Evolutionary conservation across 2,888 invertebrate species (phyloP).

Genomic region (Monoplex corrugatus): DNA sequence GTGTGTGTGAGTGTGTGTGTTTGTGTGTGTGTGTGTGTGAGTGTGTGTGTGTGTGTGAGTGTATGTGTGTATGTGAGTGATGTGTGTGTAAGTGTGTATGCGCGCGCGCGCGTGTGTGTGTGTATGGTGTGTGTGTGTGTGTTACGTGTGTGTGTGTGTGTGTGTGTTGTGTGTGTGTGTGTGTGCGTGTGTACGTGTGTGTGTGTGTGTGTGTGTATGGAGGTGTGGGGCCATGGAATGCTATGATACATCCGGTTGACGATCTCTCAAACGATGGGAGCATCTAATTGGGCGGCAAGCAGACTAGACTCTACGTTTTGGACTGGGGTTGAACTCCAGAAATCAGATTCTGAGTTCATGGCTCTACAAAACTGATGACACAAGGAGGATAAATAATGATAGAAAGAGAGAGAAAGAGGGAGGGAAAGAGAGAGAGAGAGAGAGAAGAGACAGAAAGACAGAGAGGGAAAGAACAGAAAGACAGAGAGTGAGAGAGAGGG

Average conservation of each 20-base stretch:
- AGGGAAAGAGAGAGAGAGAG: not conserved
- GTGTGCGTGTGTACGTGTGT: too few relatives aligned
- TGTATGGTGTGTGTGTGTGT: not conserved
- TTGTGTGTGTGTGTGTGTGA: not conserved
- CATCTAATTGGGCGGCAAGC: not conserved
- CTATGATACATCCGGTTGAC: not conserved
- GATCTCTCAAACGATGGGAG: not conserved
- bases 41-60: not conserved
- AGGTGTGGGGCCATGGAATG: too few relatives aligned
- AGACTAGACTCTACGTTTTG: too few relatives aligned
- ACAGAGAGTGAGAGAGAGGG: not conserved
- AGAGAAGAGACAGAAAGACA: not conserved
- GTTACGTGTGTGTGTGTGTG: not conserved
- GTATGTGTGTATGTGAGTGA: not conserved
- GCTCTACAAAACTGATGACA: too few relatives aligned
- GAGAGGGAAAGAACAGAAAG: not conserved
- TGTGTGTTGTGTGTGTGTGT: too few relatives aligned
- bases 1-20: not conserved
- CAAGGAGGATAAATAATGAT: not conserved
- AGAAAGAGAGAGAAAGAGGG: not conserved
- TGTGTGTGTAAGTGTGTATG: conserved; percentile 1
- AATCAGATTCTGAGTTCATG: too few relatives aligned
- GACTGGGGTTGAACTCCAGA: too few relatives aligned
- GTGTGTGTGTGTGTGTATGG: too few relatives aligned
- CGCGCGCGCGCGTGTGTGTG: not conserved